Evolutionary conservation across 35 echinoderm and acorn worm genomes (phyloP).

Genomic region (Hemicentrotus pulcherrimus): DNA sequence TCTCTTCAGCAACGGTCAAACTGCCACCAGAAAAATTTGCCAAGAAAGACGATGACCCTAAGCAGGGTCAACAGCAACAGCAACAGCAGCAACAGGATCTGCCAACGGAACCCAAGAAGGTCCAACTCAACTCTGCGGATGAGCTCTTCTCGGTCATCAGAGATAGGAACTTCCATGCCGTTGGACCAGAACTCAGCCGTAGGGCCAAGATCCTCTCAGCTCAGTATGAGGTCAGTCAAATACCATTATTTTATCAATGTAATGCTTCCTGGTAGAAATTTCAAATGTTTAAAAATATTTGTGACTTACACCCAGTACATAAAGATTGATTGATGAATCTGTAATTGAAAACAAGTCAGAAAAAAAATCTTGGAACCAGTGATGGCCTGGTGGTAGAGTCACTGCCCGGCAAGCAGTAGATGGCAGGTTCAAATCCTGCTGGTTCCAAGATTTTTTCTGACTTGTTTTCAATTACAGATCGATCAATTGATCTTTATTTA

Average conservation of each 20-base stretch:
- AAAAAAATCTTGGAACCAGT: too few relatives aligned
- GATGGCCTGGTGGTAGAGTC: too few relatives aligned
- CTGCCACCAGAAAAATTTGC: conserved; percentile 95
- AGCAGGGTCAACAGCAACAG: conserved; percentile 49
- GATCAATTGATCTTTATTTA: too few relatives aligned
- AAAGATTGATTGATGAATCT: too few relatives aligned
- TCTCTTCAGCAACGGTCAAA: conserved; percentile 74
- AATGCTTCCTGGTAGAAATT: too few relatives aligned
- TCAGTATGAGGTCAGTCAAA: conserved; percentile 79
- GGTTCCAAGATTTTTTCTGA: too few relatives aligned
- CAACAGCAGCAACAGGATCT: conserved; percentile 59
- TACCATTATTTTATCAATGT: neutral
- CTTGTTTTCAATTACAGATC: too few relatives aligned
- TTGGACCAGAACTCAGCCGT: conserved; percentile 91
- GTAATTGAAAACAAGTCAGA: too few relatives aligned
- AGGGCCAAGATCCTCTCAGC: conserved; percentile 91
- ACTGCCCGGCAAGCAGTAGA: too few relatives aligned
- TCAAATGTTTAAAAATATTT: too few relatives aligned
- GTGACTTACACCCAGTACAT: too few relatives aligned
- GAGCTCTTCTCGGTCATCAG: conserved; percentile 85
- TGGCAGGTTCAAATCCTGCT: too few relatives aligned
- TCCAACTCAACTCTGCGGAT: conserved; percentile 83
- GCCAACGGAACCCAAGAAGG: conserved; percentile 84
- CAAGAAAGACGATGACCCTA: conserved; percentile 68
- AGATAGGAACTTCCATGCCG: conserved; percentile 96